phyloP scores from a whole-genome alignment of 2,797 vertebrate genomes.

The Chromobotia macracanthus region DNA sequence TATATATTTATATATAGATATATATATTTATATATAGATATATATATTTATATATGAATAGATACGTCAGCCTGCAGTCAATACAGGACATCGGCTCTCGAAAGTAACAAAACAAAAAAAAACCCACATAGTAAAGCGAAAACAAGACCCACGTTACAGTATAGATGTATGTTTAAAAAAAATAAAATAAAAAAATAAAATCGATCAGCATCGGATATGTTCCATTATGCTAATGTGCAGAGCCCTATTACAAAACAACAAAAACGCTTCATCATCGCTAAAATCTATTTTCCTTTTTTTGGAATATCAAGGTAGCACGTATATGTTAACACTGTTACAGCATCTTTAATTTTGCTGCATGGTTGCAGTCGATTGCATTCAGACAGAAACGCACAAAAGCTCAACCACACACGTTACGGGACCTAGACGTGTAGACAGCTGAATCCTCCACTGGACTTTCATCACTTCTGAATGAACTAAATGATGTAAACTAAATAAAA shows the following conservation, averaged over 20 bases:
- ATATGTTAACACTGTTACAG: constrained; percentile 70
- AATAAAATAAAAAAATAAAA: constrained; percentile 50
- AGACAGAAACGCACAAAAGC: neutral
- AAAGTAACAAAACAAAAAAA: constrained; percentile 66
- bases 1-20: constrained; percentile 76
- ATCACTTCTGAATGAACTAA: neutral
- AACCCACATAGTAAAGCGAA: constrained; percentile 62
- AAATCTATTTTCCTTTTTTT: constrained; percentile 63
- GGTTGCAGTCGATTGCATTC: constrained; percentile 5
- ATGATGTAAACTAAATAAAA: too few relatives aligned
- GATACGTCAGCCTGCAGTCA: constrained; percentile 89
- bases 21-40: constrained; percentile 75
- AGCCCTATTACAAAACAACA: constrained; percentile 51
- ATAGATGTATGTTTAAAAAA: constrained; percentile 64
- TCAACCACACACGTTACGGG: neutral
- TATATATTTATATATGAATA: constrained; percentile 76
- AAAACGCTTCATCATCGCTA: constrained; percentile 66
- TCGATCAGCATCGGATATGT: constrained; percentile 16
- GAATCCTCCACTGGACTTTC: neutral
- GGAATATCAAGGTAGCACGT: constrained; percentile 69
- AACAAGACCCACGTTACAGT: constrained; percentile 62
- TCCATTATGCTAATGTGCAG: constrained; percentile 59
- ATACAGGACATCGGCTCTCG: constrained; percentile 86
- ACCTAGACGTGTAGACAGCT: neutral
- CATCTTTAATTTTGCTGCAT: constrained; percentile 41